These are phyloP conservation scores for Drosophila sturtevanti DNA, from an alignment of 1,140 invertebrate genomes.

Conservation along the genomic window DNA sequence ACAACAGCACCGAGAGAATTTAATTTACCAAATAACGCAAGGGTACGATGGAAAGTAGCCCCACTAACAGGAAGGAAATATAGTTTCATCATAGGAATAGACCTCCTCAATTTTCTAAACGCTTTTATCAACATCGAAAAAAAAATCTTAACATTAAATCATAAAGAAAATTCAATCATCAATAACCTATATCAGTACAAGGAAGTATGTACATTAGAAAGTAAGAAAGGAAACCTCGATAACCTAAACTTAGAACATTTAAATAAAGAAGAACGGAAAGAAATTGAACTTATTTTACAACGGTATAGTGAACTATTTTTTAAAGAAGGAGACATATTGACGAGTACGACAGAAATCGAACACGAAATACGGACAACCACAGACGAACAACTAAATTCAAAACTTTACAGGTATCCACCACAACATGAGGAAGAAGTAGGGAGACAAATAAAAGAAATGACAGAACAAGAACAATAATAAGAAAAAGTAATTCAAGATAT, in stretches of 20 bases:
- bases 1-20: too few species aligned
- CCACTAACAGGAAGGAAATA: constrained; percentile 2
- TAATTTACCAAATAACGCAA: constrained; percentile 2
- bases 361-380: too few species aligned
- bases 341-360: too few species aligned
- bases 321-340: too few species aligned
- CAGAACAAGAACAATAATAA: too few species aligned
- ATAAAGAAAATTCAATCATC: constrained; percentile 9
- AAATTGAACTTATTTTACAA: constrained; percentile 11
- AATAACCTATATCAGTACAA: constrained; percentile 1
- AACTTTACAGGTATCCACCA: too few species aligned
- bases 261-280: constrained; percentile 6
- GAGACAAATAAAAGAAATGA: too few species aligned
- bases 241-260: constrained; percentile 6
- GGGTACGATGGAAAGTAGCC: constrained; percentile 12
- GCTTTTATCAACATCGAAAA: neutral
- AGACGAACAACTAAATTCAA: too few species aligned
- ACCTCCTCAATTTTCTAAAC: constrained; percentile 3
- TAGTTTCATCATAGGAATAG: neutral
- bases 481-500: too few species aligned
- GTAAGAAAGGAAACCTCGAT: constrained; percentile 4
- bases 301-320: neutral
- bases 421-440: too few species aligned
- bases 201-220: constrained; percentile 8
- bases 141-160: constrained; percentile 8